Evolutionary conservation across 2,888 invertebrate species (phyloP).

Genomic region (Ametastegia equiseti): DNA sequence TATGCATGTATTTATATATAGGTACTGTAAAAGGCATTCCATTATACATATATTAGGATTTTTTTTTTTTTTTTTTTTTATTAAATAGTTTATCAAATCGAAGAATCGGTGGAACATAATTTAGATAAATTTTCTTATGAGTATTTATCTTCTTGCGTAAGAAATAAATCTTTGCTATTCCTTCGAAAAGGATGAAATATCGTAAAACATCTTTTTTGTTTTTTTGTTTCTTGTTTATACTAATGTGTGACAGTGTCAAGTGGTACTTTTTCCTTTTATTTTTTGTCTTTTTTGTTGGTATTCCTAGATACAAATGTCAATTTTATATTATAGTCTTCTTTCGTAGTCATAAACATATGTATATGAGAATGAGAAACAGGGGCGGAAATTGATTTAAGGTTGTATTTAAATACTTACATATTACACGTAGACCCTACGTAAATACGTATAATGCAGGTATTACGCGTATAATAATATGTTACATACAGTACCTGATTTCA

Average conservation of each 20-base stretch:
- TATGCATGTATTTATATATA: background rate
- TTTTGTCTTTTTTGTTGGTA: no score
- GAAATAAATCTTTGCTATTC: background rate
- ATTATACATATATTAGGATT: background rate
- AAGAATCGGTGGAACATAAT: background rate
- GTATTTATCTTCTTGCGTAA: background rate
- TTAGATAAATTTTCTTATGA: background rate
- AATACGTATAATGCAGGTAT: background rate
- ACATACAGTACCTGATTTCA: background rate
- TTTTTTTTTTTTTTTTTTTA: no score
- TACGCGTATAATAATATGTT: no score
- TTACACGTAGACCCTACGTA: background rate
- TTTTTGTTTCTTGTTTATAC: background rate
- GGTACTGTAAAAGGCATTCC: constrained; percentile 23
- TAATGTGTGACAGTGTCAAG: background rate
- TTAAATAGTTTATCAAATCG: background rate
- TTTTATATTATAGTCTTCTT: background rate
- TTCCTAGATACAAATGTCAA: no score
- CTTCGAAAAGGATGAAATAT: background rate
- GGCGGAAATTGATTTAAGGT: background rate
- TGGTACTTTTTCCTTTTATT: background rate
- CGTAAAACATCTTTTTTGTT: background rate
- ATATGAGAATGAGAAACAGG: background rate
- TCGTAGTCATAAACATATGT: background rate
- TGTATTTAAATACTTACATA: background rate